Evolutionary conservation across 2,888 invertebrate genomes (phyloP), one percentile per base, ranked within the genome.

Genomic region (Nymphalis polychloros): DNA sequence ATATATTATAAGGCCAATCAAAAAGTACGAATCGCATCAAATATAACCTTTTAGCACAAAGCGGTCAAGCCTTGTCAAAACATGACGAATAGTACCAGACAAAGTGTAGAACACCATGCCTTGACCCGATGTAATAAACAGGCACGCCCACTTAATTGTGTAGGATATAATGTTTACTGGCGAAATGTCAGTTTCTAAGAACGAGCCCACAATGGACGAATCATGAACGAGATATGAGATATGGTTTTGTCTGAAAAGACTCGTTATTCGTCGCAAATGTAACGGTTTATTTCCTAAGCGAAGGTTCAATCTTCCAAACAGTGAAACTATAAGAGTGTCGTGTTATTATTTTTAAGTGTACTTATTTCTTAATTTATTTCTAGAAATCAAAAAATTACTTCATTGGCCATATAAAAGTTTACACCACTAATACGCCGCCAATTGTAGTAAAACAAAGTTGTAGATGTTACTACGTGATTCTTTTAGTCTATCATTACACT

Each of bases 161-260:
- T 53, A 59, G 59, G 49, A 17, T 59, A 59, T 46, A 50, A 50
- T n/a, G 57, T 41, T 46, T 31, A 20, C 35, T 48, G 23, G 46
- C 20, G 59, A 60, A 67, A 67, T 61, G 66, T 62, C 66, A 67
- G 66, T 27, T 62, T 62, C 61, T 55, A 41, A 67, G 61, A 67
- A 62, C 23, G 47, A 52, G 27, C 41, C 57, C 64, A 48, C 59
- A 59, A 35, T 64, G 35, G 49, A 35, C 59, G 23, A 46, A 23
- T 49, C 19, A 49, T n/a, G 17, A 49, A 17, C 17, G 19, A 41
- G 41, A 57, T 57, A 35, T 8, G 19, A 57, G 35, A 41, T 57
- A 57, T 57, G 23, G 13, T 52, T 6, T 27, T 23, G 52, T 52
- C 23, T 52, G 23, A 23, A 23, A 52, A 52, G 52, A 41, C 41